These are phyloP conservation scores for Lithophane socia DNA, from an alignment of 2,888 invertebrate genomes.

Conservation along the genomic window DNA sequence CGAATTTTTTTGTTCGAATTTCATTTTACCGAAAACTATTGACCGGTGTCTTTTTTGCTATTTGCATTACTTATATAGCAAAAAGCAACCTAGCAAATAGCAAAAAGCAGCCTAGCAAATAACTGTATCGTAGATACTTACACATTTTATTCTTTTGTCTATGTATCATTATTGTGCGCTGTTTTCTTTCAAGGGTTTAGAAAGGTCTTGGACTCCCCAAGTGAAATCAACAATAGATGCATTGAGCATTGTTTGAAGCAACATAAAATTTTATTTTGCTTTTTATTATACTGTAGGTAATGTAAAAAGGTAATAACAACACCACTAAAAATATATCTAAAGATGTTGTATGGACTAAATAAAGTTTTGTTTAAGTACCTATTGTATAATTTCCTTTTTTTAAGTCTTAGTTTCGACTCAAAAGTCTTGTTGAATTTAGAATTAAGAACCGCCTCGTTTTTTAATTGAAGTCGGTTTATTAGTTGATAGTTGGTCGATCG, in stretches of 20 bases:
- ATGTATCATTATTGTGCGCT: not conserved
- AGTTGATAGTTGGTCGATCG: not conserved
- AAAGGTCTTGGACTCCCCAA: not conserved
- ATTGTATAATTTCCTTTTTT: no score
- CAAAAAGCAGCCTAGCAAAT: no score
- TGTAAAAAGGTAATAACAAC: not conserved
- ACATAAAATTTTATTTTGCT: not conserved
- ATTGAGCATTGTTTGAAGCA: not conserved
- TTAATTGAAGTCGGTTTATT: not conserved
- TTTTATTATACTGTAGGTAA: not conserved
- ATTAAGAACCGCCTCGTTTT: not conserved
- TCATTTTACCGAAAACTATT: no score
- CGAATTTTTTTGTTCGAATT: no score
- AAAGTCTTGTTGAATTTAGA: not conserved
- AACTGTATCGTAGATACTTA: not conserved
- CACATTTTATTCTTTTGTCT: conserved; percentile 7
- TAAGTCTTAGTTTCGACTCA: no score
- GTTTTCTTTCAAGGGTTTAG: conserved; percentile 21
- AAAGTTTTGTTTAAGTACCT: not conserved
- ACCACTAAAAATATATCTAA: not conserved
- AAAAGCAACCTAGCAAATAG: no score
- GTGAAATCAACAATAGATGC: conserved; percentile 4
- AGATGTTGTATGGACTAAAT: not conserved
- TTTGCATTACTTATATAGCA: no score
- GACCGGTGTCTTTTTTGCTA: no score